Evolutionary conservation across 2,888 invertebrate species (phyloP).

Genomic region (Diaperis boleti): DNA sequence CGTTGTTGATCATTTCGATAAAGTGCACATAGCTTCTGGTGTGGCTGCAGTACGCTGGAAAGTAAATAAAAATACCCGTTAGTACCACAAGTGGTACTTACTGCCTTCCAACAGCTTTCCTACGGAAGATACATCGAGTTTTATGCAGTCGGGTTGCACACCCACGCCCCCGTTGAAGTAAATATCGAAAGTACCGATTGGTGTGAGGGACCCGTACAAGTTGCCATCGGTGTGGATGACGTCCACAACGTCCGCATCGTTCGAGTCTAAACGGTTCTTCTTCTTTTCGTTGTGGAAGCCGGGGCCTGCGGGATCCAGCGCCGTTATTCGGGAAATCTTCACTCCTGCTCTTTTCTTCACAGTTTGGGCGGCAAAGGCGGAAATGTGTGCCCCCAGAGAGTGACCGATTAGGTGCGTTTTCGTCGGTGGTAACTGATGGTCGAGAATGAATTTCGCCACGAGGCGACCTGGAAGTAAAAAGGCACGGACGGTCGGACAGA

Average conservation of each 20-base stretch:
- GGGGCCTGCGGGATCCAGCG: constrained; percentile 70
- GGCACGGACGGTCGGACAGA: background rate
- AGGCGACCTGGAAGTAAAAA: constrained; percentile 40
- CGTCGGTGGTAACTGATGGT: constrained; percentile 43
- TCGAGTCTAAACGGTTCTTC: constrained; percentile 68
- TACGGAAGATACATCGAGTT: background rate
- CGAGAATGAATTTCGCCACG: constrained; percentile 54
- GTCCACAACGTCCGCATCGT: constrained; percentile 72
- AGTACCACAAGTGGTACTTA: background rate
- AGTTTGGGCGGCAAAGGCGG: constrained; percentile 57
- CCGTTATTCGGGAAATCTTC: constrained; percentile 66
- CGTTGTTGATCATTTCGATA: constrained; percentile 49
- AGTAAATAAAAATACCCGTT: background rate
- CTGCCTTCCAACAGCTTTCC: constrained; percentile 31
- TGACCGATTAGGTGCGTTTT: constrained; percentile 59
- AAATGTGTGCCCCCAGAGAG: constrained; percentile 61
- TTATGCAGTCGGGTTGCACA: constrained; percentile 65
- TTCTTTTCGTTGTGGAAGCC: constrained; percentile 44
- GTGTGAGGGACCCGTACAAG: constrained; percentile 65
- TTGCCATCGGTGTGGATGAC: constrained; percentile 74
- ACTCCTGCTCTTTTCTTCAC: constrained; percentile 46
- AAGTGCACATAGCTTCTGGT: constrained; percentile 51
- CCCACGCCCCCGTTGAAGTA: constrained; percentile 70
- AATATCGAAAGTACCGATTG: constrained; percentile 71
- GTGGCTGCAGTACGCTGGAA: constrained; percentile 55